Base-by-base conservation (phyloP, 2,113 vertebrate genomes). In the Hypomesus transpacificus region DNA sequence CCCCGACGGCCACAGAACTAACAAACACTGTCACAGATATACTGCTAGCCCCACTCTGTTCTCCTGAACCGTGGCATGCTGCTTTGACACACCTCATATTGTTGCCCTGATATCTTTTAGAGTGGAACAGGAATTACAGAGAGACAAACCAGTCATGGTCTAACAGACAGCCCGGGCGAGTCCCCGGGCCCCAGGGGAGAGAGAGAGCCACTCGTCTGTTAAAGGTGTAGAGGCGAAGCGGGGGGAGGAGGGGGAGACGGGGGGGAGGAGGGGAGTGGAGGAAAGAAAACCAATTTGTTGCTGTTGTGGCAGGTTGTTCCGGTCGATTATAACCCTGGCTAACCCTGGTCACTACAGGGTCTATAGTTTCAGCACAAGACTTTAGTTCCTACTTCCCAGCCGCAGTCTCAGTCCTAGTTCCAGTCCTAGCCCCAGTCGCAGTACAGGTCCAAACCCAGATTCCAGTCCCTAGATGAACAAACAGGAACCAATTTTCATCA, bases 261-360 rank as follows among this genome's bases (percentile, higher is more conserved):
- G 4, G 31, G 4, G 31, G 31, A 7, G 31, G 31, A 34, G 24
- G 26, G n/a, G 46, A 57, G 46, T 34, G 57, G 62, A 28, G 59
- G 28, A 54, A 61, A 60, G 75, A 76, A 66, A 76, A 76, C 56
- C 66, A 64, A 62, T 76, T 76, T 76, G 70, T 39, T 53, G 56
- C 54, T 71, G 65, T 70, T 66, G 56, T 70, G 63, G 24, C 56
- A 58, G 56, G 62, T 69, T 76, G 75, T 76, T 71, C 28, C 75
- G 62, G 39, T 76, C 66, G 57, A 71, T 76, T 76, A 71, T 46
- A 46, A 46, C 39, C 39, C 39, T 54, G 62, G 70, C 59, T 56
- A n/a, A 66, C 20, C 26, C 66, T 52, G 64, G 68, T 65, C 59
- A 70, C 59, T 68, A 57, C 54, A 65, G 63, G 63, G 63, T 22